Percentiles rank a stretch among this genome's conserved stretches.
phyloP scores from a whole-genome alignment of 2,113 vertebrate species.

The Scolopax mira region DNA sequence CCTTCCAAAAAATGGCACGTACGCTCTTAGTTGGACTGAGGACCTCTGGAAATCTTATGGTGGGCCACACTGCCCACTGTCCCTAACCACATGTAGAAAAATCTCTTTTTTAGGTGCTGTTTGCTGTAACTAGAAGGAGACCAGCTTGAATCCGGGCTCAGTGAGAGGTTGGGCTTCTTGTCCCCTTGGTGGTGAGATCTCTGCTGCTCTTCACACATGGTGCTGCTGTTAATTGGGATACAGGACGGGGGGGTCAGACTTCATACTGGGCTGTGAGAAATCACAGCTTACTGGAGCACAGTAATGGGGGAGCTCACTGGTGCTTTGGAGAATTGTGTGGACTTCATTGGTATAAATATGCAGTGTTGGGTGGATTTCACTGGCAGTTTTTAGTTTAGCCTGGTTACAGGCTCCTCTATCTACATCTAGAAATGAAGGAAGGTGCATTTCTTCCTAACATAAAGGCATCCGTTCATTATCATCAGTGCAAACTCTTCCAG shows the following conservation, averaged over 20 bases:
- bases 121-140: neutral
- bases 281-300: neutral
- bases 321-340: neutral
- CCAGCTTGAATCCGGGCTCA: neutral
- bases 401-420: neutral
- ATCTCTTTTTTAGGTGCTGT: neutral
- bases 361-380: neutral
- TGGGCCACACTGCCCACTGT: neutral
- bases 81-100: neutral
- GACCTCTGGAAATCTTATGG: neutral
- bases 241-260: neutral
- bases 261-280: neutral
- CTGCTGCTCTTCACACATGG: neutral
- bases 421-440: neutral
- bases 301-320: neutral
- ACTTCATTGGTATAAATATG: neutral
- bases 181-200: neutral
- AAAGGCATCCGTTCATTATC: rapidly evolving
- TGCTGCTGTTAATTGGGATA: neutral
- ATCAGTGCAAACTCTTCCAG: neutral
- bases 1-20: neutral
- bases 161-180: neutral
- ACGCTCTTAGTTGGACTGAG: neutral
- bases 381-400: neutral
- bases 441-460: neutral